Evolutionary conservation across 1,140 invertebrate genomes (phyloP), one percentile per base, ranked within the genome.

Genomic region (Diabrotica virgifera): DNA sequence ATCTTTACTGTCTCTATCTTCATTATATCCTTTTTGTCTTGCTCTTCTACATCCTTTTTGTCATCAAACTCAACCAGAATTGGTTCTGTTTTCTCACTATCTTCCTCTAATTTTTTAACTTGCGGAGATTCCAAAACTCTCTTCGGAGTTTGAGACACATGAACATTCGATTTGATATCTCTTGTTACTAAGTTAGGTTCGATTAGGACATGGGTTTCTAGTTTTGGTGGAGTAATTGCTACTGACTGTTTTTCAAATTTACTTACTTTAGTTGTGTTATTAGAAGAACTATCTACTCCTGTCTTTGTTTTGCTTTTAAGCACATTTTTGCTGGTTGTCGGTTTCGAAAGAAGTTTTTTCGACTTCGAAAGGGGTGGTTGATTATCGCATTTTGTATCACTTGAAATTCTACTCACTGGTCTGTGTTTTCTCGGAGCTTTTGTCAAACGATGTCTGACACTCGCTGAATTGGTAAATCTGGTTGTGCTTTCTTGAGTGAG

Each of bases 351-450:
- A 73, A 14, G 67, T 65, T 77, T 78, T 53, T 76, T 69, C 36
- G 72, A 69, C 70, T 74, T 77, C 40, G 77, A 76, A 63, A 79
- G 59, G 14, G 76, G 76, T 12, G 77, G 77, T 72, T 79, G 78
- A 38, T 65, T 70, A 53, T 69, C 67, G 8, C 54, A 55, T 59
- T 55, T 69, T 2, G 65, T 11, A 8, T 76, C 72, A 51, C 69
- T 62, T 13, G 89, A 87, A 77, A 92, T 86, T 65, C 90, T 94
- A 80, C 91, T 93, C 72, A 89, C 87, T 68, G 93, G 92, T 63
- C 92, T 83, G 54, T 87, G 89, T 76, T 86, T 84, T 69, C 89
- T 81, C 62, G 87, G 85, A 62, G 85, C 83, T 59, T 85, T 82
- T 37, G 82, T 77, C 54, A 85, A 81, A 70, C 87, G 82, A 70